phyloP scores from a whole-genome alignment of 2,888 invertebrate genomes.

The Acanthoscelides obtectus region DNA sequence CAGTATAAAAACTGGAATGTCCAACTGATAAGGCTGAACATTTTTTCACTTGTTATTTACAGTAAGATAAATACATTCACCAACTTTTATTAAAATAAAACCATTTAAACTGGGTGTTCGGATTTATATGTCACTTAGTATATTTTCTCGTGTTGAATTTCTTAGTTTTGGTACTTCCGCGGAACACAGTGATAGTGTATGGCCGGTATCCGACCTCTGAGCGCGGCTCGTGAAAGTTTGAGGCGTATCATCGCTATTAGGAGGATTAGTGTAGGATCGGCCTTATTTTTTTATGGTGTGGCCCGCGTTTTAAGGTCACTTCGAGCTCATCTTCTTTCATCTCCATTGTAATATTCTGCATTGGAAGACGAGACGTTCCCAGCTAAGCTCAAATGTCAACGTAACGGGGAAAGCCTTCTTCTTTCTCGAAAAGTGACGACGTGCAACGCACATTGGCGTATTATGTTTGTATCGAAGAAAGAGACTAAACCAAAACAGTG shows the following conservation, averaged over 20 bases:
- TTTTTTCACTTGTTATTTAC: no score
- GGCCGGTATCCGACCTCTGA: not conserved
- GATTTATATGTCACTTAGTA: no score
- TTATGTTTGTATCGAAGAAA: no score
- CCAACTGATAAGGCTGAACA: no score
- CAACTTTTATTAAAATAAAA: no score
- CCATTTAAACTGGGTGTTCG: no score
- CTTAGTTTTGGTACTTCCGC: not conserved
- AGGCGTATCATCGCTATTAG: not conserved
- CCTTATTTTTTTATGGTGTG: not conserved
- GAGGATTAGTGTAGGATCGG: not conserved
- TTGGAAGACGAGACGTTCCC: constrained; percentile 27
- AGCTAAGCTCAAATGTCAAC: constrained; percentile 29
- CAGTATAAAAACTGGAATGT: no score
- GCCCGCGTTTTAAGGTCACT: constrained; percentile 19
- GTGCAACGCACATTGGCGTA: constrained; percentile 10
- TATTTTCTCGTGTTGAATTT: not conserved
- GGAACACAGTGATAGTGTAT: not conserved
- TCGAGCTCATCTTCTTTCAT: constrained; percentile 19
- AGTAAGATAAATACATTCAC: no score
- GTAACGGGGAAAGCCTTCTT: constrained; percentile 20
- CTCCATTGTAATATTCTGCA: constrained; percentile 19
- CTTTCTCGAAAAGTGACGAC: constrained; percentile 27
- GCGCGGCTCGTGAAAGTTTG: not conserved
- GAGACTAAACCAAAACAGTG: no score